Conservation (phyloP, 2,113 vertebrate species). For the Strix aluco region DNA sequence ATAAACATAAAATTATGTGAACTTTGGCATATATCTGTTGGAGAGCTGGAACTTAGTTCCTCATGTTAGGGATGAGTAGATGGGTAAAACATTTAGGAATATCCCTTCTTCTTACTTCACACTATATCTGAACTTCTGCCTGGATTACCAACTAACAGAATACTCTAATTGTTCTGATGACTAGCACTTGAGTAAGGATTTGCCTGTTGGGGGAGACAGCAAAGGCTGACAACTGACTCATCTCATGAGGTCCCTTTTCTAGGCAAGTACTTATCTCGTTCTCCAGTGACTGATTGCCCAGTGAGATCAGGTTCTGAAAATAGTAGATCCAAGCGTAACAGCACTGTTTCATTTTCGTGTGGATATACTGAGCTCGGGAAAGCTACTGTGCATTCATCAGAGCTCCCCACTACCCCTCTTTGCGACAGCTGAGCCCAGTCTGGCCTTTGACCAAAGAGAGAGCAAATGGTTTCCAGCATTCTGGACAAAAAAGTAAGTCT, state of each 20-base stretch:
- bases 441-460: background rate
- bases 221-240: background rate
- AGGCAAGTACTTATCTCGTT: background rate
- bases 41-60: background rate
- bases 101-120: conserved; percentile 11
- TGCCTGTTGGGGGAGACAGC: background rate
- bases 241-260: background rate
- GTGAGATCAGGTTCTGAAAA: background rate
- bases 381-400: background rate
- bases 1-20: background rate
- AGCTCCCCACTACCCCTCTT: background rate
- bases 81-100: conserved; percentile 13
- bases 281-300: background rate
- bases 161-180: conserved; percentile 4
- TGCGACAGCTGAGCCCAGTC: background rate
- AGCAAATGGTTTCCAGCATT: background rate
- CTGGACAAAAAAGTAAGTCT: background rate
- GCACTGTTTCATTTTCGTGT: background rate
- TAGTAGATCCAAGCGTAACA: background rate
- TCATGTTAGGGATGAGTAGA: background rate
- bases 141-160: background rate
- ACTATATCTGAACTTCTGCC: background rate
- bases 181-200: conserved; percentile 13
- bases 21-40: background rate
- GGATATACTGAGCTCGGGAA: background rate